Evolutionary conservation across 2,797 vertebrate genomes (phyloP), one percentile per base, ranked within the genome.

Genomic region (Echeneis naucrates): DNA sequence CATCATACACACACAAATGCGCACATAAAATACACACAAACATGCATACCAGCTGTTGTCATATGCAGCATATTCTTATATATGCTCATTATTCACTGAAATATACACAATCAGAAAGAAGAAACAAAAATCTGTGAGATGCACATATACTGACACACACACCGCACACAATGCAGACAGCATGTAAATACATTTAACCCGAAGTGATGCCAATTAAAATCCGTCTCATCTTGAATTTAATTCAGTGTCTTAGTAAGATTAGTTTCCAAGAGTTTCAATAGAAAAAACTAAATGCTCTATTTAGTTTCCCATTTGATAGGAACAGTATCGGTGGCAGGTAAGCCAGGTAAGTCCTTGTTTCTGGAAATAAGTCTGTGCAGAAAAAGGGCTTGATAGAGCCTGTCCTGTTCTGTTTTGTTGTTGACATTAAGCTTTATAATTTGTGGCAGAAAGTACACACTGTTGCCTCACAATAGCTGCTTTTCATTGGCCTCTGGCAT

Each of bases 401-500:
- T 6, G 32, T 42, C 14, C 47, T 4, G 32, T 42, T 17, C 12
- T 51, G 56, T 42, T 44, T 68, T 59, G 60, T 42, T 70, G 54
- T 72, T 86, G 37, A 72, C 68, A 60, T 65, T 80, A 55, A 66
- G n/a, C 23, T 21, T 45, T 13, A 62, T 60, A 5, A 83, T 68
- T 58, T 56, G 70, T 72, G 23, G 51, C 32, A 21, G 30, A 62
- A 68, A 55, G 42, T 14, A 55, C 37, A 58, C 57, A 40, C 42
- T 10, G 26, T 76, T 70, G 78, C 37, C 3, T 69, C 6, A 12
- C 61, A 68, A 69, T 73, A 84, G 21, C 23, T 60, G 54, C 52
- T 45, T 78, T 89, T 74, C 66, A 77, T 62, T 79, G 73, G 65
- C 62, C 71, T 59, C 69, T 33, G 68, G 64, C 63, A 81, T 88